Base-by-base conservation (phyloP, 2,113 vertebrate genomes). In the Oceanodroma tethys region DNA sequence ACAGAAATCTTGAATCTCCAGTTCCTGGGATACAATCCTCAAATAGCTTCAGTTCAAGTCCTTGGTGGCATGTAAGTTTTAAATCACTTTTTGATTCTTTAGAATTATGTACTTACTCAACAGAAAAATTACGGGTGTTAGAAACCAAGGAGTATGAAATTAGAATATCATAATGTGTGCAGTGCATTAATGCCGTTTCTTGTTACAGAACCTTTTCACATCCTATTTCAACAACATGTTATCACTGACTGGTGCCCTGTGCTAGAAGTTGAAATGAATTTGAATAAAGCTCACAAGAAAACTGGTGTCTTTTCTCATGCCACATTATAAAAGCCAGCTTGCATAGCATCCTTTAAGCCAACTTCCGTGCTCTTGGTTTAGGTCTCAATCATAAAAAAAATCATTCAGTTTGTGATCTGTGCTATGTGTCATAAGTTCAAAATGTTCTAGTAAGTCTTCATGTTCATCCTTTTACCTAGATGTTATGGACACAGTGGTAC, bases 51-150 rank as follows among this genome's bases (percentile, higher is more conserved):
- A 66, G 72, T 99, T 86, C 98, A 99, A 97, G 99, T 99, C 93
- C 98, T 98, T 55, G 99, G 99, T 10, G 99, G 99, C 98, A 98
- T 98, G 99, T 99, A 98, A 99, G 99, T 99, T 83, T 85, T 73
- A 68, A 80, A 65, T 70, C 6, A n/a, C 20, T 53, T 89, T 76
- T 85, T 92, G 63, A n/a, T 86, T 95, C 58, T 84, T 84, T 80
- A 65, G 70, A 82, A 34, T 82, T 9, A 85, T 53, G 22, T 80
- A 30, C 16, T 86, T 65, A 14, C 0, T 92, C 27, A 87, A 18
- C 30, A 65, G 63, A 34, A 81, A 71, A 63, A 48, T 30, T 32
- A 66, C 20, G 80, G 34, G 17, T 85, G 18, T 38, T 73, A 63
- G 38, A 91, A 86, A 59, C 9, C 4, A 73, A 42, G 62, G n/a